Evolutionary conservation across 2,888 invertebrate genomes (phyloP).

Genomic region (Syritta pipiens): DNA sequence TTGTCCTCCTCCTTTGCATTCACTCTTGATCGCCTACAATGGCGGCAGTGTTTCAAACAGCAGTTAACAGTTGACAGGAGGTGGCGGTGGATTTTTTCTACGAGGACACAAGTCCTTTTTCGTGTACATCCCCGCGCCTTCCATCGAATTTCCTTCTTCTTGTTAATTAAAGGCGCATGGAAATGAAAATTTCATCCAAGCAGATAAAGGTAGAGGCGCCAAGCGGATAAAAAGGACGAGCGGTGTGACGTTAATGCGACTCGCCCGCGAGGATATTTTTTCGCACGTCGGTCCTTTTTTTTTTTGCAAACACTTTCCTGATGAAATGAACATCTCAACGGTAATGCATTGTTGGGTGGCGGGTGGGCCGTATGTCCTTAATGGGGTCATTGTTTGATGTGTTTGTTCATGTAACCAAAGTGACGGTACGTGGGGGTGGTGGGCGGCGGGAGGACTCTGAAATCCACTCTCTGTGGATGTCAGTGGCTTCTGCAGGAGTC

Average conservation of each 20-base stretch:
- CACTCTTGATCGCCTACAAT: slow-evolving; percentile 33
- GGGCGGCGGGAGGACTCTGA: neutral
- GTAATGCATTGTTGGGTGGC: slow-evolving; percentile 40
- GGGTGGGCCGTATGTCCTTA: slow-evolving; percentile 5
- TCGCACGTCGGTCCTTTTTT: neutral
- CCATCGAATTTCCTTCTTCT: slow-evolving; percentile 29
- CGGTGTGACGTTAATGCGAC: slow-evolving; percentile 25
- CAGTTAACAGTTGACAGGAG: slow-evolving; percentile 37
- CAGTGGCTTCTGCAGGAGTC: no score
- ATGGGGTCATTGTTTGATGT: slow-evolving; percentile 52
- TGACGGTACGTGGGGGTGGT: neutral
- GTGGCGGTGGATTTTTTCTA: neutral
- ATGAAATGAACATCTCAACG: slow-evolving; percentile 54
- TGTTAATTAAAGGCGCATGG: slow-evolving; percentile 55
- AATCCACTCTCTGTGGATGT: neutral
- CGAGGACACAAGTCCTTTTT: slow-evolving; percentile 14
- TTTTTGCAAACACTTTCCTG: slow-evolving; percentile 22
- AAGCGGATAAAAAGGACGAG: slow-evolving; percentile 5
- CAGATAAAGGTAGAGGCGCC: neutral
- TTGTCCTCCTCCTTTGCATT: slow-evolving; percentile 1
- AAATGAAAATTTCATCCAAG: slow-evolving; percentile 53
- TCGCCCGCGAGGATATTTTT: slow-evolving; percentile 13
- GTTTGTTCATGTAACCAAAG: slow-evolving; percentile 37
- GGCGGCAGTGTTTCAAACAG: slow-evolving; percentile 40
- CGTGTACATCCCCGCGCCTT: neutral